Evolutionary conservation across 2,113 vertebrate species (phyloP).

Genomic region (Salvelinus fontinalis): DNA sequence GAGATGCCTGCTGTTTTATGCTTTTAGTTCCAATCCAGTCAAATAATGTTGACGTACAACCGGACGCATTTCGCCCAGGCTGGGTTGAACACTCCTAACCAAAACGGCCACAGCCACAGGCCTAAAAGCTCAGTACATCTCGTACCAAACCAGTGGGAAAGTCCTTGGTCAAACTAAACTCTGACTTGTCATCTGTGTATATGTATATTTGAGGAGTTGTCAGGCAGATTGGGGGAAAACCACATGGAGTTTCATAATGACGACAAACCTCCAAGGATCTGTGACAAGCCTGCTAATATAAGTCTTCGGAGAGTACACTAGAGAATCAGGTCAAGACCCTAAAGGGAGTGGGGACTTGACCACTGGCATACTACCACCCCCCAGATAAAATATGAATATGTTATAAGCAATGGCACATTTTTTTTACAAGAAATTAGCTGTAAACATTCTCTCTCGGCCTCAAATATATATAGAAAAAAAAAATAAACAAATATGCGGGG

Average conservation of each 20-base stretch:
- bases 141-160: not conserved
- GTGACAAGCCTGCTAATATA: constrained; percentile 23
- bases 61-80: not conserved
- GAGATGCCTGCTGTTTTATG: not conserved
- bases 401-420: too few relatives aligned
- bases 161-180: not conserved
- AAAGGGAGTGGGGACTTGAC: too few relatives aligned
- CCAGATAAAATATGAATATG: too few relatives aligned
- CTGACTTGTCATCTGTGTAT: constrained; percentile 1
- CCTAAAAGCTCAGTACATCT: not conserved
- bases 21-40: not conserved
- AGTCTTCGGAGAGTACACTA: not conserved
- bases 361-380: too few relatives aligned
- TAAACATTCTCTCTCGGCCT: too few relatives aligned
- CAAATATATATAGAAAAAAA: too few relatives aligned
- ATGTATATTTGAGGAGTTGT: constrained; percentile 1
- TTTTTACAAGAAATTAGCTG: too few relatives aligned
- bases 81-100: not conserved
- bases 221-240: constrained; percentile 1
- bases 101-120: not conserved
- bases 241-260: constrained; percentile 24
- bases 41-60: not conserved
- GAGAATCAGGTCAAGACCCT: not conserved
- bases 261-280: not conserved
- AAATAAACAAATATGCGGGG: too few relatives aligned